Percentiles rank a stretch among this genome's conserved stretches.
Evolutionary conservation across 2,888 invertebrate species (phyloP).

Genomic region (Rhagonycha fulva): DNA sequence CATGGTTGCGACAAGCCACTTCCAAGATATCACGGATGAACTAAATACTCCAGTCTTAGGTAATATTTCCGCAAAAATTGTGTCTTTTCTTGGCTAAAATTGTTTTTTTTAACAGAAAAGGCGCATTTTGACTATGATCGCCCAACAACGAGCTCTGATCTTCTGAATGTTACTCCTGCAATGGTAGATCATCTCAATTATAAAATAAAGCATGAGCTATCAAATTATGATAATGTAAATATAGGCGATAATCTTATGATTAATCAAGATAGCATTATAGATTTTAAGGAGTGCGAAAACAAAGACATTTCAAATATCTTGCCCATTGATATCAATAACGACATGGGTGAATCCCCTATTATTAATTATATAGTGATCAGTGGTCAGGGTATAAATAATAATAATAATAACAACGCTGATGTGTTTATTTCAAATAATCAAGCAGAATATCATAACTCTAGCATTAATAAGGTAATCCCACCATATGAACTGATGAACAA

Average conservation of each 20-base stretch:
- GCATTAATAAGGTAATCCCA: constrained; percentile 27
- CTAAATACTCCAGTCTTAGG: constrained; percentile 50
- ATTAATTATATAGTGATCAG: constrained; percentile 25
- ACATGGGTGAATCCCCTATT: constrained; percentile 5
- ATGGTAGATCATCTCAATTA: constrained; percentile 20
- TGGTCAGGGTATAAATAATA: constrained; percentile 20
- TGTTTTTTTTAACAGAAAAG: constrained; percentile 22
- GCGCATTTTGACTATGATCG: constrained; percentile 31
- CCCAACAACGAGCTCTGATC: constrained; percentile 15
- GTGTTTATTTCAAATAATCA: constrained; percentile 25
- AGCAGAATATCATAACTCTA: constrained; percentile 27
- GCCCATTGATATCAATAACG: constrained; percentile 7
- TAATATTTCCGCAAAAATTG: constrained; percentile 36
- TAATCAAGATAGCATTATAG: constrained; percentile 14
- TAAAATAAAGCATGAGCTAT: constrained; percentile 25
- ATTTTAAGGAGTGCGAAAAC: constrained; percentile 15
- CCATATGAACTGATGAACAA: constrained; percentile 7
- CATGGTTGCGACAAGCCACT: constrained; percentile 58
- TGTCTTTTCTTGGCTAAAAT: neutral
- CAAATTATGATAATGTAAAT: constrained; percentile 24
- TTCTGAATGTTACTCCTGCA: constrained; percentile 21
- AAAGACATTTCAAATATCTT: constrained; percentile 19
- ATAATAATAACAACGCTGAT: constrained; percentile 25
- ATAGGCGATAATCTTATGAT: constrained; percentile 22
- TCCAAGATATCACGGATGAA: constrained; percentile 49